Conservation (phyloP, 2,888 invertebrate genomes). For the Limnephilus lunatus region DNA sequence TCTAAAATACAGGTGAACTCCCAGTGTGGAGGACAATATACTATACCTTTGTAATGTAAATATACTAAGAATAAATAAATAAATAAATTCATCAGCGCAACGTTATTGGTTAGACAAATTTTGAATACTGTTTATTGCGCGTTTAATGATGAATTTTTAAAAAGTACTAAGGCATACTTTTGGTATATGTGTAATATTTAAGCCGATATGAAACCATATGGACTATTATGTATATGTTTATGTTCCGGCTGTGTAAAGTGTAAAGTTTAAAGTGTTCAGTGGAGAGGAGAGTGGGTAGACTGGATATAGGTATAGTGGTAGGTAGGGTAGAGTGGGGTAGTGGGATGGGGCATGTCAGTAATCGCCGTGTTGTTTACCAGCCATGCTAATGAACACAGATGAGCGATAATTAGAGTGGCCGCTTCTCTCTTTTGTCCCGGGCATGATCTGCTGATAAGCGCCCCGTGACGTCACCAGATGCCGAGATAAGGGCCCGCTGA, state of each 20-base stretch:
- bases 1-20: too few species aligned
- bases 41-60: too few species aligned
- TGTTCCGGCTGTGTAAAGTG: too few species aligned
- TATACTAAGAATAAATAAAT: too few species aligned
- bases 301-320: not conserved
- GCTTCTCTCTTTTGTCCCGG: conserved; percentile 49
- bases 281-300: not conserved
- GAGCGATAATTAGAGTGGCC: conserved; percentile 61
- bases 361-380: conserved; percentile 50
- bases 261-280: not conserved
- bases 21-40: too few species aligned
- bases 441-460: conserved; percentile 47
- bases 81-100: too few species aligned
- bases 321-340: too few species aligned
- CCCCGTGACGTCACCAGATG: conserved; percentile 19
- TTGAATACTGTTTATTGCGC: not conserved
- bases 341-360: not conserved
- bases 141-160: not conserved
- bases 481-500: conserved; percentile 26
- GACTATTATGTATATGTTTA: too few species aligned
- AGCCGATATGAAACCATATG: not conserved
- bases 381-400: conserved; percentile 63
- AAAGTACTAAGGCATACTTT: not conserved
- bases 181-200: not conserved
- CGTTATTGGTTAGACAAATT: not conserved